Conservation (phyloP, 2,113 vertebrate genomes). For the Formicarius rufipectus region DNA sequence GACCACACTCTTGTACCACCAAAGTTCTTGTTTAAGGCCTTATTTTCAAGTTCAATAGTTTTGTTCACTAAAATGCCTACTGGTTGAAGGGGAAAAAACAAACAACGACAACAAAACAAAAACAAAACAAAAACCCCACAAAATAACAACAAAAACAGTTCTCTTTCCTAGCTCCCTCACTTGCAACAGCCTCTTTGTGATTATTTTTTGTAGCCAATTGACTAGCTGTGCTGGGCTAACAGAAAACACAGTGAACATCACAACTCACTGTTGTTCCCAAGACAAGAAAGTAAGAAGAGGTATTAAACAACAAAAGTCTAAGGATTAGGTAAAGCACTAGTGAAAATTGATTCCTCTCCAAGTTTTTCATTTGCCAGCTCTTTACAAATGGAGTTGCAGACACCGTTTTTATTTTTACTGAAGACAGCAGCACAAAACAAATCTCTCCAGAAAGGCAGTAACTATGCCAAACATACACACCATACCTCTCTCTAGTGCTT, state of each 20-base stretch:
- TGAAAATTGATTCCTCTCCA: background rate
- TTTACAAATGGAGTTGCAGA: background rate
- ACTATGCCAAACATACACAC: background rate
- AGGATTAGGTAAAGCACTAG: background rate
- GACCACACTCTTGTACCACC: background rate
- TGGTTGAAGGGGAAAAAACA: background rate
- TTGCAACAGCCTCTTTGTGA: background rate
- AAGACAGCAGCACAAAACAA: background rate
- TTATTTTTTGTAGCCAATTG: background rate
- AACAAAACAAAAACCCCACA: too few relatives aligned
- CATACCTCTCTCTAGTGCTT: background rate
- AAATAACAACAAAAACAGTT: too few relatives aligned
- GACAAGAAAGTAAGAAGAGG: background rate
- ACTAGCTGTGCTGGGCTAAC: background rate
- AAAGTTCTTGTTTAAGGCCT: background rate
- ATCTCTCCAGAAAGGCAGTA: background rate
- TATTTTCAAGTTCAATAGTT: background rate
- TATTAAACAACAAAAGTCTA: background rate
- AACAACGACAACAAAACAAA: background rate
- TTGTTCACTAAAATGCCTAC: background rate
- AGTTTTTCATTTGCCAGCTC: background rate
- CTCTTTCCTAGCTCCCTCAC: background rate
- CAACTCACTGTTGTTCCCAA: background rate
- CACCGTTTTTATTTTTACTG: background rate
- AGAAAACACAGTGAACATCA: background rate